Evolutionary conservation across 2,113 vertebrate species (phyloP).

Genomic region (Grammomys surdaster): DNA sequence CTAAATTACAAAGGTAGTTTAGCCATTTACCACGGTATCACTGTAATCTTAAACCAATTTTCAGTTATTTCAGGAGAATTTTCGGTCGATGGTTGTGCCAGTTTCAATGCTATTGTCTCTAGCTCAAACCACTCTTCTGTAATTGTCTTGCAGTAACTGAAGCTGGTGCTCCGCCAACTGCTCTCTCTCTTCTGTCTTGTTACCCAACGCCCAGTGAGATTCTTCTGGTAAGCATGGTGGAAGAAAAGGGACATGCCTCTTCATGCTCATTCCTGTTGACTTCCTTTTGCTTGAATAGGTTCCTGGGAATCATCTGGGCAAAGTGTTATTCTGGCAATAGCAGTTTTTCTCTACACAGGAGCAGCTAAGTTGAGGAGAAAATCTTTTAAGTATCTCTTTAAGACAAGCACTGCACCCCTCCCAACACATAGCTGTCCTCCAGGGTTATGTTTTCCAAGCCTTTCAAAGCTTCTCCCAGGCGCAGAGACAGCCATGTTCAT

Average conservation of each 20-base stretch:
- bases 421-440: not conserved
- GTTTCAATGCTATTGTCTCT: not conserved
- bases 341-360: not conserved
- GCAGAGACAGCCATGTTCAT: not conserved
- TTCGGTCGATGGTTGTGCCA: not conserved
- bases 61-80: slow-evolving; percentile 26
- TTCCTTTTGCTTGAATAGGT: not conserved
- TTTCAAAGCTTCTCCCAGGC: not conserved
- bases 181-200: not conserved
- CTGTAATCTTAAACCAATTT: slow-evolving; percentile 32
- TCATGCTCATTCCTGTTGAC: not conserved
- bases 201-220: not conserved
- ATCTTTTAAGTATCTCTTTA: not conserved
- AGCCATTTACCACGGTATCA: not conserved
- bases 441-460: not conserved
- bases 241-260: not conserved
- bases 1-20: not conserved
- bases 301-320: not conserved
- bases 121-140: not conserved
- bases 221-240: not conserved
- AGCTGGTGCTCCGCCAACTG: not conserved
- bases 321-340: no score
- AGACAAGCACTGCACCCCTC: not conserved
- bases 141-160: not conserved
- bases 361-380: not conserved